Conservation (phyloP, 2,888 invertebrate genomes). For the Linyphia triangularis region DNA sequence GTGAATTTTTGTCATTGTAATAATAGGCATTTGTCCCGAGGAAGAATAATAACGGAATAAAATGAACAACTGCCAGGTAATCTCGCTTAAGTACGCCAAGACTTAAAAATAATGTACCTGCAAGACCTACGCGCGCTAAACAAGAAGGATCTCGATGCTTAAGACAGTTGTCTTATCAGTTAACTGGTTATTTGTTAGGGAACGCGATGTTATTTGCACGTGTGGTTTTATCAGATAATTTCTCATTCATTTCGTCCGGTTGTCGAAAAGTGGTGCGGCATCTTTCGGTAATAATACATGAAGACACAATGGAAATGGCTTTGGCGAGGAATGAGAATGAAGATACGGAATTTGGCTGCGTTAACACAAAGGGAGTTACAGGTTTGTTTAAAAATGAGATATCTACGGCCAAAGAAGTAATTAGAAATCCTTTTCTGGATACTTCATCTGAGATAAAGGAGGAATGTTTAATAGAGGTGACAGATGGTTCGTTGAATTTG, state of each 20-base stretch:
- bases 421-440: background rate
- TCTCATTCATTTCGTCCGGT: slow-evolving; percentile 11
- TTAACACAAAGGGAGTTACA: background rate
- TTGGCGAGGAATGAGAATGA: background rate
- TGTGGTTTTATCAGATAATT: slow-evolving; percentile 32
- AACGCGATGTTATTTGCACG: background rate
- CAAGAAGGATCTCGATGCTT: background rate
- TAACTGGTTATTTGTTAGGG: slow-evolving; percentile 14
- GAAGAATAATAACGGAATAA: slow-evolving; percentile 54
- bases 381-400: background rate
- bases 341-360: background rate
- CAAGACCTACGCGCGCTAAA: background rate
- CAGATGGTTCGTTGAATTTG: no score
- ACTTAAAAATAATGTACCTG: slow-evolving; percentile 36
- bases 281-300: background rate
- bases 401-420: slow-evolving; percentile 3
- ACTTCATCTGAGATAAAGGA: background rate
- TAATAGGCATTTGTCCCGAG: slow-evolving; percentile 49
- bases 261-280: background rate
- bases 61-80: slow-evolving; percentile 49
- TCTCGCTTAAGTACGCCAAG: background rate
- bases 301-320: background rate
- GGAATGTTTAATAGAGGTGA: background rate
- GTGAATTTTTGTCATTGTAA: slow-evolving; percentile 73
- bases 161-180: slow-evolving; percentile 28